Base-by-base conservation (phyloP, 2,888 invertebrate genomes). In the Papilio elwesi region DNA sequence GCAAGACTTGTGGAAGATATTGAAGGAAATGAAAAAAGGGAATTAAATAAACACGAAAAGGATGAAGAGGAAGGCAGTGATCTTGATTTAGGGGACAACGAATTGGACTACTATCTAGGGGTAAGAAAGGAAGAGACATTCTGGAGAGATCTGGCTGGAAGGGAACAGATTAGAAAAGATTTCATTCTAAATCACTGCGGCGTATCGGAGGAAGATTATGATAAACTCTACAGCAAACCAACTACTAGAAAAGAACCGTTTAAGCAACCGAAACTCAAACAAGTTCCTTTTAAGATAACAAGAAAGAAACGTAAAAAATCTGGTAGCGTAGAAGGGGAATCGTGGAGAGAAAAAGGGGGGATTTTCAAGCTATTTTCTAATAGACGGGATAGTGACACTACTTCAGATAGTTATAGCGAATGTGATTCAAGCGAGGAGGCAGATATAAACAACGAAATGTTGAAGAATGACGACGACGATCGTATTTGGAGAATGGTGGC, bases 361-460 rank as follows among this genome's bases (percentile, higher is more conserved):
- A 86, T 92, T 70, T 92, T 93, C 53, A 92, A 89, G 80, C 75
- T 93, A 15, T 93, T 93, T 71, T 81, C 85, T 0, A 86, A 87
- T 52, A 88, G 83, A 80, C 84, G 87, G 74, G 91, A 92, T 26
- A 92, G 90, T 76, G 91, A 90, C 72, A 87, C 92, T 0, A 90
- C 91, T 0, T 91, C 93, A 2, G 92, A 93, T 75, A 93, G 93
- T 78, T 93, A 93, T 78, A 93, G 93, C 73, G 93, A 93, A 77
- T 92, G 90, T 73, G 93, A 93, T 65, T 89, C 90, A 2, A 86
- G 84, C 64, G 73, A 70, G 8, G 82, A 79, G 8, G 74, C 75
- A 10, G 75, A 68, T 12, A 36, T 70, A 9, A 57, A 65, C 53
- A 74, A 75, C 16, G 53, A 68, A 13, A 71, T 43, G 68, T 64